Evolutionary conservation across 2,888 invertebrate species (phyloP).

Genomic region (Yponomeuta malinellus): DNA sequence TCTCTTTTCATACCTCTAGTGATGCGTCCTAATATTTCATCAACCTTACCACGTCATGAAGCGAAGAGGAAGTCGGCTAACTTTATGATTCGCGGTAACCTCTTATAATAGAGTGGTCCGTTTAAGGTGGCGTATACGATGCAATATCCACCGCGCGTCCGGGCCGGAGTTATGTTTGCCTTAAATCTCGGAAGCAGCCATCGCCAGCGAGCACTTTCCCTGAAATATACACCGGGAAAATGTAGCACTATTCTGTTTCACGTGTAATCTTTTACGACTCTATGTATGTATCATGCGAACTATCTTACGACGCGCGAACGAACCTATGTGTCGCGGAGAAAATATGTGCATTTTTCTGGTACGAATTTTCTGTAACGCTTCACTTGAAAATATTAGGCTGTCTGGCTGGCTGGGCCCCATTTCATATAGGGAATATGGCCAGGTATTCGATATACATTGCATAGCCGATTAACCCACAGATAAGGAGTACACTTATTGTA

Average conservation of each 20-base stretch:
- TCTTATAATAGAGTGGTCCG: conserved; percentile 21
- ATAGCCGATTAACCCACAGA: too few relatives aligned
- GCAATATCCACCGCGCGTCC: conserved; percentile 23
- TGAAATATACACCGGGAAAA: conserved; percentile 27
- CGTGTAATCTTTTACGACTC: conserved; percentile 34
- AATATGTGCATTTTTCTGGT: neutral
- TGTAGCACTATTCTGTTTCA: conserved; percentile 32
- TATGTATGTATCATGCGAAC: conserved; percentile 11
- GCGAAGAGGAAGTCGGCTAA: too few relatives aligned
- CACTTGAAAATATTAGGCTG: neutral
- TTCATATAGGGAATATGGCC: too few relatives aligned
- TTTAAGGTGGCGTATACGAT: conserved; percentile 25
- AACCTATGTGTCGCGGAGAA: neutral
- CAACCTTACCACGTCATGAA: too few relatives aligned
- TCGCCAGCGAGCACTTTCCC: conserved; percentile 23
- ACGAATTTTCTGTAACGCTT: neutral
- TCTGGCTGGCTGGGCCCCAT: neutral
- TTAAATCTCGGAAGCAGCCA: conserved; percentile 29
- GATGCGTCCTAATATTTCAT: too few relatives aligned
- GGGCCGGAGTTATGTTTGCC: conserved; percentile 25
- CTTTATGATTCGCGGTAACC: neutral
- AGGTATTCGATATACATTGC: too few relatives aligned
- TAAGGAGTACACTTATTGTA: too few relatives aligned
- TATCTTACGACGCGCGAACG: neutral
- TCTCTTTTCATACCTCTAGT: too few relatives aligned